Percentiles rank a stretch among this genome's conserved stretches.
phyloP scores from a whole-genome alignment of 2,888 invertebrate species.

The Mycalesis mineus region DNA sequence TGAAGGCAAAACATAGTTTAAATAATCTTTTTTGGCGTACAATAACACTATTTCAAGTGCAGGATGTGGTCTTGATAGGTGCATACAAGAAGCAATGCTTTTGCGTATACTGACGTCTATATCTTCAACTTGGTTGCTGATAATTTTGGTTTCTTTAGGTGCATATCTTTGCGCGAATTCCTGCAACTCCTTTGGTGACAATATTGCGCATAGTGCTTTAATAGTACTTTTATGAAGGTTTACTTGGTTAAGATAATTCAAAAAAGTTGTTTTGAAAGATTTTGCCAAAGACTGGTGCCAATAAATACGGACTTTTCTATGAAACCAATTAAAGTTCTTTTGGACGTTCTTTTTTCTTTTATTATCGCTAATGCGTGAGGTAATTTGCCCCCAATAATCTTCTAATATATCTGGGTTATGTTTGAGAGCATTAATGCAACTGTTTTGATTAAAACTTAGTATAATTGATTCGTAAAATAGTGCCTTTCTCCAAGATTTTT shows the following conservation, averaged over 20 bases:
- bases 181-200: constrained; percentile 40
- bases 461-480: constrained; percentile 54
- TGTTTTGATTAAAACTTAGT: constrained; percentile 39
- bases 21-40: constrained; percentile 60
- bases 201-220: constrained; percentile 43
- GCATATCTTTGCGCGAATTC: constrained; percentile 43
- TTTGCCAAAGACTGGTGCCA: constrained; percentile 47
- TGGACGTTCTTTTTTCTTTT: constrained; percentile 14
- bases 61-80: constrained; percentile 49
- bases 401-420: constrained; percentile 49
- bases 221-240: constrained; percentile 41
- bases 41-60: constrained; percentile 42
- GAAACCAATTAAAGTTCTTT: constrained; percentile 35
- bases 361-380: constrained; percentile 37
- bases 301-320: constrained; percentile 52
- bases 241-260: constrained; percentile 35
- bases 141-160: constrained; percentile 47
- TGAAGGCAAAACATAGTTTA: constrained; percentile 53
- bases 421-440: constrained; percentile 55
- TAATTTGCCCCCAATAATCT: constrained; percentile 37
- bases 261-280: constrained; percentile 34
- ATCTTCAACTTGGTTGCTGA: constrained; percentile 47
- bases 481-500: constrained; percentile 50
- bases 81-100: constrained; percentile 49
- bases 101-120: constrained; percentile 42